A percentile compares a stretch with the other conserved stretches of the same genome.
Evolutionary conservation across 2,113 vertebrate species (phyloP).

Genomic region (Scomber scombrus): DNA sequence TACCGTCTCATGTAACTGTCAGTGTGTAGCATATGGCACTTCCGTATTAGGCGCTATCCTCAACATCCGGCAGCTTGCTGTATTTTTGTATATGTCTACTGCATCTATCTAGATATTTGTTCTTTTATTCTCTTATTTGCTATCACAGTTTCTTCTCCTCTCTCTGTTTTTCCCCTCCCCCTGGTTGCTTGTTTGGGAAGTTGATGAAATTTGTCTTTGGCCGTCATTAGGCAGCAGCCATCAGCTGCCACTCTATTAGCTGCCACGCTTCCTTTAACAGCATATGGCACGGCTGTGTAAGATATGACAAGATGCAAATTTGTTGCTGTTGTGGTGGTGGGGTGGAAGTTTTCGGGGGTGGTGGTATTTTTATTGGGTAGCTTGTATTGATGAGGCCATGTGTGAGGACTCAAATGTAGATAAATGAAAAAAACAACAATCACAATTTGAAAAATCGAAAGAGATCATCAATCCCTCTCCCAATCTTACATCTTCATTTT

Average conservation of each 20-base stretch:
- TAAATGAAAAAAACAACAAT: background rate
- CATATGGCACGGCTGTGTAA: slow-evolving; percentile 83
- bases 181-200: slow-evolving; percentile 74
- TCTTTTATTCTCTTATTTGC: background rate
- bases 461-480: slow-evolving; percentile 6
- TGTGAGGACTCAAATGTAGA: slow-evolving; percentile 26
- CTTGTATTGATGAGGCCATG: slow-evolving; percentile 29
- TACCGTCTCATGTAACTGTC: no score
- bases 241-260: slow-evolving; percentile 85
- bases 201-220: slow-evolving; percentile 85
- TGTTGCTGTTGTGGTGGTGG: slow-evolving; percentile 56
- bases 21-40: no score
- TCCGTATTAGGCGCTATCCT: no score
- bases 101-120: slow-evolving; percentile 40
- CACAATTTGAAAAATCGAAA: slow-evolving; percentile 31
- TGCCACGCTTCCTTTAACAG: slow-evolving; percentile 82
- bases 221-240: slow-evolving; percentile 82
- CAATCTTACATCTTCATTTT: slow-evolving; percentile 56
- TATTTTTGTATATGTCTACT: background rate
- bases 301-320: slow-evolving; percentile 87
- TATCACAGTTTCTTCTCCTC: background rate
- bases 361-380: slow-evolving; percentile 35
- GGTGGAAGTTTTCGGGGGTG: slow-evolving; percentile 25
- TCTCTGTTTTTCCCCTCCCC: background rate
- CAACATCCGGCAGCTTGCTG: no score